Percentiles rank a stretch among this genome's conserved stretches.
These are phyloP conservation scores for Rotaria socialis DNA, from an alignment of 2,888 invertebrate genomes.

Conservation along the genomic window DNA sequence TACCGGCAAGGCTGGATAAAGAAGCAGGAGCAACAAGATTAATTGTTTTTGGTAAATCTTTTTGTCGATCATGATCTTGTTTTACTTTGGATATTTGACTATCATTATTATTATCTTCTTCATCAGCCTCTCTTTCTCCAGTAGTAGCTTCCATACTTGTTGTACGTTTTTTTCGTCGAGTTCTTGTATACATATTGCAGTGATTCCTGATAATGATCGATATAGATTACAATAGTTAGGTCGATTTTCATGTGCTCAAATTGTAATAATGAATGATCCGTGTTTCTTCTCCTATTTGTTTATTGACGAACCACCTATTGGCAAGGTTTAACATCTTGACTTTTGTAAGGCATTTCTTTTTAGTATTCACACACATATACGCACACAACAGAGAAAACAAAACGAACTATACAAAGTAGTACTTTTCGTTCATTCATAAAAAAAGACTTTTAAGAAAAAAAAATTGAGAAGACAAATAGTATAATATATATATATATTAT, in stretches of 20 bases:
- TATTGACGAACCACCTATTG: constrained; percentile 7
- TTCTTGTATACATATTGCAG: constrained; percentile 13
- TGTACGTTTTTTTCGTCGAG: constrained; percentile 19
- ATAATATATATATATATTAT: no score
- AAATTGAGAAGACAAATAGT: not conserved
- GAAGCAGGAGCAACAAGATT: not conserved
- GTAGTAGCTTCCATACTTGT: not conserved
- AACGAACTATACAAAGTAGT: not conserved
- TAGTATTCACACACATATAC: not conserved
- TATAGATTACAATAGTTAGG: not conserved
- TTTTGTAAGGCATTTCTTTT: constrained; percentile 5
- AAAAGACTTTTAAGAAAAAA: not conserved
- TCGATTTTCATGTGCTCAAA: not conserved
- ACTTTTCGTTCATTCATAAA: not conserved
- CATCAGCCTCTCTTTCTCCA: not conserved
- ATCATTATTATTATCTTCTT: not conserved
- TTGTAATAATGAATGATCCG: not conserved
- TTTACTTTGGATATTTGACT: not conserved
- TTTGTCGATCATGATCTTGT: not conserved
- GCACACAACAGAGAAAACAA: not conserved
- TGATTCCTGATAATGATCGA: not conserved
- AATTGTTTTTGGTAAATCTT: not conserved
- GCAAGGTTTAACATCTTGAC: constrained; percentile 29
- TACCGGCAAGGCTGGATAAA: not conserved
- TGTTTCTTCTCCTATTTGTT: not conserved